phyloP scores from a whole-genome alignment of 1,140 invertebrate genomes.

The Carposina sasakii region DNA sequence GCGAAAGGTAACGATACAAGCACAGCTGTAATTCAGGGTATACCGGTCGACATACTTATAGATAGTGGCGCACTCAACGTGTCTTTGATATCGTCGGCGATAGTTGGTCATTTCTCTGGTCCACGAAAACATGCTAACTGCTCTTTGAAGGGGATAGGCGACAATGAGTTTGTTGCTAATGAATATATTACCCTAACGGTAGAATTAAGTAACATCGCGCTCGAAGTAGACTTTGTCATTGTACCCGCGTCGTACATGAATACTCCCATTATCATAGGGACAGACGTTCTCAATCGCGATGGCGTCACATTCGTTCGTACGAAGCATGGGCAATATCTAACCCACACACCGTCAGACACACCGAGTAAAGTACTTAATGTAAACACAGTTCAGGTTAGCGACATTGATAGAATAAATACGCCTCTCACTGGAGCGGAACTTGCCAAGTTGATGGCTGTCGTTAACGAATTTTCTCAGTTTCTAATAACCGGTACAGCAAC shows the following conservation, averaged over 20 bases:
- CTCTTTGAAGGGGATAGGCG: not conserved
- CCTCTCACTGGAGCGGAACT: not conserved
- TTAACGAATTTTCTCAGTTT: not conserved
- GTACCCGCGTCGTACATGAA: not conserved
- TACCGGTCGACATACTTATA: slow-evolving; percentile 8
- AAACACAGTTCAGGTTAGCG: too few relatives aligned
- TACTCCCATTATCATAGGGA: slow-evolving; percentile 7
- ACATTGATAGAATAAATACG: not conserved
- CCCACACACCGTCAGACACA: not conserved
- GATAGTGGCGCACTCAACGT: slow-evolving; percentile 10
- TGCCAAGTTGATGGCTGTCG: not conserved
- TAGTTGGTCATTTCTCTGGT: slow-evolving; percentile 3
- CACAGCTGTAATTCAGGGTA: slow-evolving; percentile 1
- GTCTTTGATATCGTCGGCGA: not conserved
- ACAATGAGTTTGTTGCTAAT: not conserved
- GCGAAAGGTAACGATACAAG: not conserved
- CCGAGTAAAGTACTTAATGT: not conserved
- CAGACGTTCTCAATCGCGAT: slow-evolving; percentile 9
- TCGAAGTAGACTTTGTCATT: slow-evolving; percentile 8
- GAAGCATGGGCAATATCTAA: slow-evolving; percentile 1
- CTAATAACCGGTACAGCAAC: not conserved
- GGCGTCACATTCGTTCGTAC: slow-evolving; percentile 9
- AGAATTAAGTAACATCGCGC: slow-evolving; percentile 5
- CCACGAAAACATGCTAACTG: not conserved
- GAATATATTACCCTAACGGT: slow-evolving; percentile 2